Conservation (phyloP, 2,113 vertebrate species). For the Embiotoca jacksoni region DNA sequence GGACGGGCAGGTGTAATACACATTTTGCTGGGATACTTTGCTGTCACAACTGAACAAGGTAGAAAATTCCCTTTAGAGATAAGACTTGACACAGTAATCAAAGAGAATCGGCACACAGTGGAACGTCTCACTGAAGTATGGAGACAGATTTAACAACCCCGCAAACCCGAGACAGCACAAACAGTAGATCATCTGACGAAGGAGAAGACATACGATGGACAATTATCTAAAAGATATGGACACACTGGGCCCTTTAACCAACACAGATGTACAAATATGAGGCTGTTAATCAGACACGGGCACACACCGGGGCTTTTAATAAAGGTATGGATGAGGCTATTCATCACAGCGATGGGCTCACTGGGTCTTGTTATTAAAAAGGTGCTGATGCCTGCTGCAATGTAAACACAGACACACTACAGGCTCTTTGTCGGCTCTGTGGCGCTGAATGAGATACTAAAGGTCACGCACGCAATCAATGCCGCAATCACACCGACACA, state of each 20-base stretch:
- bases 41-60: too few species aligned
- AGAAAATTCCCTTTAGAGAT: too few species aligned
- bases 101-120: too few species aligned
- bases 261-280: constrained; percentile 13
- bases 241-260: constrained; percentile 40
- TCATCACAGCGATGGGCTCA: constrained; percentile 49
- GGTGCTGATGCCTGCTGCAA: constrained; percentile 33
- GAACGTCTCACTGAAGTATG: too few species aligned
- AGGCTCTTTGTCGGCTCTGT: too few species aligned
- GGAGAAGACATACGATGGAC: constrained; percentile 9
- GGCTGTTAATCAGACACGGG: constrained; percentile 39
- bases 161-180: too few species aligned
- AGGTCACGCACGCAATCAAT: too few species aligned
- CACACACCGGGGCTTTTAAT: constrained; percentile 52
- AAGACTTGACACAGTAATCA: too few species aligned
- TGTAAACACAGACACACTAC: constrained; percentile 12
- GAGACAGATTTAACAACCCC: too few species aligned
- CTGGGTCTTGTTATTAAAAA: constrained; percentile 28
- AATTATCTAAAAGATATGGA: constrained; percentile 13
- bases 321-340: constrained; percentile 46
- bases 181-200: constrained; percentile 4
- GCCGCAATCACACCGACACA: not conserved
- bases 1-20: too few species aligned
- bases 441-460: too few species aligned
- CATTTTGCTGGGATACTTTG: too few species aligned